phyloP scores from a whole-genome alignment of 2,888 invertebrate genomes.

The Leucophenga maculata region DNA sequence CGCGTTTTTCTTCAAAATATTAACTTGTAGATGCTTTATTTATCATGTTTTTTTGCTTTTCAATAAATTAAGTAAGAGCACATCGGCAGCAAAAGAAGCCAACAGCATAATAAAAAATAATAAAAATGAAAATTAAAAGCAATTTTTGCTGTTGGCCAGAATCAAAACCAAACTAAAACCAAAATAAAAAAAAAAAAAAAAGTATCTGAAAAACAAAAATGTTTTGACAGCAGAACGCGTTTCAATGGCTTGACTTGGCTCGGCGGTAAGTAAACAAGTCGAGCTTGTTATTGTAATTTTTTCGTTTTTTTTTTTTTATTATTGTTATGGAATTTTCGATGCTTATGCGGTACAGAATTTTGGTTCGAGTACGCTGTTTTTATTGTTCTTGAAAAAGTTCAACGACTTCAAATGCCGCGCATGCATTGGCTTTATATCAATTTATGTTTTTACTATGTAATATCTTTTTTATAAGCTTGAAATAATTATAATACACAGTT shows the following conservation, averaged over 20 bases:
- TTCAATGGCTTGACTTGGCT: background rate
- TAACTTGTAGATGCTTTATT: background rate
- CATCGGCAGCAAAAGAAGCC: background rate
- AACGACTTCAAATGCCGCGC: conserved; percentile 47
- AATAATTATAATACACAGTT: too few species aligned
- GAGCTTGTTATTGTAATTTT: conserved; percentile 9
- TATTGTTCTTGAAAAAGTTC: conserved; percentile 54
- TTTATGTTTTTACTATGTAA: conserved; percentile 29
- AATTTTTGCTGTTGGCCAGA: too few species aligned
- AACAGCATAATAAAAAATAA: background rate
- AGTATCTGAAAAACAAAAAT: background rate
- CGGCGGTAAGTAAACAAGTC: background rate
- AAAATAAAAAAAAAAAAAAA: background rate
- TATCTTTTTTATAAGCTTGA: too few species aligned
- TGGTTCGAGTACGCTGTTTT: too few species aligned
- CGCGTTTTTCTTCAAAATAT: background rate
- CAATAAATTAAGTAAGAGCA: background rate
- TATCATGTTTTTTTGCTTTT: background rate
- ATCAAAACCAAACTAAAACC: background rate
- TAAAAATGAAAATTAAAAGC: background rate
- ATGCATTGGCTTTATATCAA: background rate
- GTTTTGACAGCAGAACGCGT: too few species aligned
- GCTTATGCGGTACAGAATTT: background rate
- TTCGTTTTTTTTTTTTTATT: background rate
- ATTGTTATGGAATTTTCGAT: background rate